Percentiles rank a stretch among this genome's conserved stretches.
Conservation (phyloP, 2,888 invertebrate species). For the Drosophila paranaensis region DNA sequence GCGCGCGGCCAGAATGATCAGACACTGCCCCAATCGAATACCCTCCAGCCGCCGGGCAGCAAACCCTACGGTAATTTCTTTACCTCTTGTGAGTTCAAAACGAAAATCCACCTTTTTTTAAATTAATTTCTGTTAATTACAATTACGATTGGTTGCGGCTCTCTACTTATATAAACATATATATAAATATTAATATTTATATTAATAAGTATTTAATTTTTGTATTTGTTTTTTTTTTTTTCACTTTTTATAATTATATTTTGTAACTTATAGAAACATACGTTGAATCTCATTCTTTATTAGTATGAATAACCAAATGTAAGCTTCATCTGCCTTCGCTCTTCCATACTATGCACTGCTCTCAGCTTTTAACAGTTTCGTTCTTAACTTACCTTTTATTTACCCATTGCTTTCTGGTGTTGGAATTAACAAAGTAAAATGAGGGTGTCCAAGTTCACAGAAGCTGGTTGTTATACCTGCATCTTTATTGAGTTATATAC, state of each 20-base stretch:
- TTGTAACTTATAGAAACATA: not conserved
- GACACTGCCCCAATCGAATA: conserved; percentile 91
- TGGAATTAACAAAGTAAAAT: conserved; percentile 11
- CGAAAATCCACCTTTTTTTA: conserved; percentile 70
- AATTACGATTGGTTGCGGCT: conserved; percentile 39
- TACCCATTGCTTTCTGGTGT: conserved; percentile 23
- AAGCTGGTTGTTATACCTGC: not conserved
- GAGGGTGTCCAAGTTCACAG: not conserved
- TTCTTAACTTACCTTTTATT: not conserved
- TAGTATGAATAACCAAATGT: not conserved
- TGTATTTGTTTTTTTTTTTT: conserved; percentile 1
- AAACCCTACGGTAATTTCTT: conserved; percentile 93
- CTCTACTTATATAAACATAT: not conserved
- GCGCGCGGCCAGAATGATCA: conserved; percentile 93
- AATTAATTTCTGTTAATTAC: conserved; percentile 53
- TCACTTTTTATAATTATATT: not conserved
- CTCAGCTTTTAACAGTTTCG: not conserved
- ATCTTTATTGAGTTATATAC: not conserved
- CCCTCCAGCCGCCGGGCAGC: conserved; percentile 95
- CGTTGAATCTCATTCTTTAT: not conserved
- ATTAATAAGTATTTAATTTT: conserved; percentile 5
- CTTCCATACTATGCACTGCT: too few relatives aligned
- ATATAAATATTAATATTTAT: not conserved
- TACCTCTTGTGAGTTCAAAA: conserved; percentile 85
- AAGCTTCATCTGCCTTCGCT: not conserved